Evolutionary conservation across 2,888 invertebrate genomes (phyloP), one percentile per base, ranked within the genome.

Genomic region (Oligia strigilis): DNA sequence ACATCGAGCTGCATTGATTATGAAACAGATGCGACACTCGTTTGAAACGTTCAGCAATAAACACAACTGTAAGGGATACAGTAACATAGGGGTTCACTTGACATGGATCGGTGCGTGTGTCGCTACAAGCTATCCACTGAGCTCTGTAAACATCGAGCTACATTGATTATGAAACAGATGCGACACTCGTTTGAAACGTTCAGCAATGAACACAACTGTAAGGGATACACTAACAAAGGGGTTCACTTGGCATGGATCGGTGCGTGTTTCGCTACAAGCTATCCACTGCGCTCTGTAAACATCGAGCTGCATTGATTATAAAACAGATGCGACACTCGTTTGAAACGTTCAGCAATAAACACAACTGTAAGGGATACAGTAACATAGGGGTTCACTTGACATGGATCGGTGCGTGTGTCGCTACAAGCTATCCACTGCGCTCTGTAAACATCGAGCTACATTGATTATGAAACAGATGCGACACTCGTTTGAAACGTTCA

Each of bases 301-400:
- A 91, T 86, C 69, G 55, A 83, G 52, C 40, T 81, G 77, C 88
- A 92, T 58, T 9, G 43, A 36, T 36, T 36, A 36, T 36, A 3
- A 0, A 36, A 36, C 36, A 36, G 36, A 36, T 4, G 36, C 36
- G 36, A 36, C 36, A 36, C 36, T 36, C 43, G 9, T 9, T 43
- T 43, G 13, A 43, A 67, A 43, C 14, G 9, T 58, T 58, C 36
- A 46, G 71, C 19, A 19, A 52, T 5, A 52, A 40, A 66, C 82
- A 40, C 43, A 83, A 55, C 84, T 77, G 82, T 87, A 87, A 90
- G 89, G 90, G 90, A 91, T 90, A 87, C 82, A 84, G 87, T 89
- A 92, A 92, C 92, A 93, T 90, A 92, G 92, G 92, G 91, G 89
- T 91, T 87, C 92, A 91, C 87, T 90, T 90, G 91, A 91, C 92